A percentile compares a stretch with the other conserved stretches of the same genome.
Evolutionary conservation across 2,797 vertebrate species (phyloP).

Genomic region (Acipenser transmontanus): DNA sequence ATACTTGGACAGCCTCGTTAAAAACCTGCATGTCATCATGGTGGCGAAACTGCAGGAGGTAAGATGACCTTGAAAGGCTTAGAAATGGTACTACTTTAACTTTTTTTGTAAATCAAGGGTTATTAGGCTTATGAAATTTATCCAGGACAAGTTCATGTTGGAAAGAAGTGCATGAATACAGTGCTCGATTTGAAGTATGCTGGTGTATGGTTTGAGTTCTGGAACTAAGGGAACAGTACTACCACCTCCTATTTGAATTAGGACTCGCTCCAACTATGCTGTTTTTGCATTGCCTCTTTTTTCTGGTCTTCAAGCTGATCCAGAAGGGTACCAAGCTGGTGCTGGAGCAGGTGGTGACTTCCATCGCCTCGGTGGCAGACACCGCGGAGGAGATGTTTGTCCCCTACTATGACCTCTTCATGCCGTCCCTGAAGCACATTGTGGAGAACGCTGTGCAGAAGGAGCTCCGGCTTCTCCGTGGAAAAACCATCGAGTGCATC

Average conservation of each 20-base stretch:
- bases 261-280: no score
- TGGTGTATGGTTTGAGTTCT: no score
- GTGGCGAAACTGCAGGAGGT: conserved; percentile 91
- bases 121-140: no score
- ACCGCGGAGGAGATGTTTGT: conserved; percentile 97
- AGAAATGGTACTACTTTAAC: no score
- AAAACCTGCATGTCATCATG: conserved; percentile 94
- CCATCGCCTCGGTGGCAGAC: conserved; percentile 95
- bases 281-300: not conserved
- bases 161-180: no score
- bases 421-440: conserved; percentile 94
- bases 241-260: no score
- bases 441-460: conserved; percentile 96
- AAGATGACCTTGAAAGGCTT: conserved; percentile 7
- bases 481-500: conserved; percentile 97
- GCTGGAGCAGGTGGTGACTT: conserved; percentile 97
- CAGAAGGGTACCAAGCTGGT: conserved; percentile 97
- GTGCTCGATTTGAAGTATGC: no score
- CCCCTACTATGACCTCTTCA: conserved; percentile 94
- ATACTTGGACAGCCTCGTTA: conserved; percentile 87
- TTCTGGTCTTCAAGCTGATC: conserved; percentile 66
- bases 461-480: conserved; percentile 87
- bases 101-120: no score
- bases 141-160: no score
- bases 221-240: no score